phyloP scores from a whole-genome alignment of 1,140 invertebrate genomes.

The Drosophila malerkotliana region DNA sequence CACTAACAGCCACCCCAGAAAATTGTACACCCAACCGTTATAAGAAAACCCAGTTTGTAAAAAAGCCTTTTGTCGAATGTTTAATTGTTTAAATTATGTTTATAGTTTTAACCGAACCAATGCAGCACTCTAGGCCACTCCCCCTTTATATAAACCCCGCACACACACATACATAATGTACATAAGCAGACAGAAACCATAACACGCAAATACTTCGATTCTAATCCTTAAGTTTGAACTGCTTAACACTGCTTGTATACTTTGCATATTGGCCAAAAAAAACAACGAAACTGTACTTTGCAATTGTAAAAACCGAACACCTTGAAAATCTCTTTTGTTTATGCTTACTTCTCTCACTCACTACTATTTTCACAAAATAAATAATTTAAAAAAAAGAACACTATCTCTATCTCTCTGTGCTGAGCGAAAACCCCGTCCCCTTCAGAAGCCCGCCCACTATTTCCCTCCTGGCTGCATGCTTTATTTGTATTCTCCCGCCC shows the following conservation, averaged over 20 bases:
- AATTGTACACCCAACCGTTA: neutral
- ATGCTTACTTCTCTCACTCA: constrained; percentile 26
- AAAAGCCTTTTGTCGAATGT: neutral
- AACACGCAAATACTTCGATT: constrained; percentile 1
- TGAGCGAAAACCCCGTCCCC: constrained; percentile 1
- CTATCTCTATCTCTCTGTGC: constrained; percentile 10
- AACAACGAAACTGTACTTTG: constrained; percentile 45
- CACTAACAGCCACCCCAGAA: constrained; percentile 22
- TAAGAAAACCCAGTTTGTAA: neutral
- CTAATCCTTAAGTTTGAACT: constrained; percentile 47
- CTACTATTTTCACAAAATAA: neutral
- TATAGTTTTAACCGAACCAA: constrained; percentile 30
- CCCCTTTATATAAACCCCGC: neutral
- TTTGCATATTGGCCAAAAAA: constrained; percentile 68
- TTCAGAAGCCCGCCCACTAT: neutral
- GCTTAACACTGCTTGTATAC: constrained; percentile 57
- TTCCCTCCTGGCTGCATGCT: constrained; percentile 25
- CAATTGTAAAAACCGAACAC: constrained; percentile 23
- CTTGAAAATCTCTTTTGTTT: constrained; percentile 7
- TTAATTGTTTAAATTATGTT: constrained; percentile 38
- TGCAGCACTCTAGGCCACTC: constrained; percentile 26
- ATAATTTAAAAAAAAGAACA: neutral
- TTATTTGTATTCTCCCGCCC: constrained; percentile 24
- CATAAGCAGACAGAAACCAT: constrained; percentile 10
- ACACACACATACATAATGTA: constrained; percentile 24